A percentile compares a stretch with the other conserved stretches of the same genome.
Evolutionary conservation across 92 coral and sea anemone genomes (phyloP).

Genomic region (Epizoanthus rinbou): DNA sequence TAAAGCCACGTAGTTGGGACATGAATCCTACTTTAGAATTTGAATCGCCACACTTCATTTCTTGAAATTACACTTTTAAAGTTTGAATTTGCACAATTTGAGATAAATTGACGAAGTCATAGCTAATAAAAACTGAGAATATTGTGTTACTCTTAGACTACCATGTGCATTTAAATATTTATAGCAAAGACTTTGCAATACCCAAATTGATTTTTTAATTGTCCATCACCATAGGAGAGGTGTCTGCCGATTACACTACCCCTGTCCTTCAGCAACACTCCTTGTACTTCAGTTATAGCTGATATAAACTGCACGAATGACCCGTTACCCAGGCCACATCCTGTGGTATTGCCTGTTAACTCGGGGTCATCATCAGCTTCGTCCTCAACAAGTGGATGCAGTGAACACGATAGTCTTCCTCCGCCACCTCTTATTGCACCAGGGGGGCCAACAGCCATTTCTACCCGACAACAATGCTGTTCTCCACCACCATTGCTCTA

Average conservation of each 20-base stretch:
- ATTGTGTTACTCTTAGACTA: no score
- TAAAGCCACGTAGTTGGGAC: no score
- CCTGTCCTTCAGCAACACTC: constrained; percentile 61
- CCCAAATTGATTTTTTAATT: neutral
- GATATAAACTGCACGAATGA: constrained; percentile 15
- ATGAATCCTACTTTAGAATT: no score
- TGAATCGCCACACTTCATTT: no score
- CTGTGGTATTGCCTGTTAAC: constrained; percentile 46
- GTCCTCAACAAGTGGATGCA: neutral
- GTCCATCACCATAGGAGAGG: constrained; percentile 45
- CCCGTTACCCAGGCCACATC: constrained; percentile 65
- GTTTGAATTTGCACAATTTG: no score
- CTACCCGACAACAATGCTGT: constrained; percentile 54
- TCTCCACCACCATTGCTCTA: constrained; percentile 85
- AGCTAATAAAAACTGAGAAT: no score
- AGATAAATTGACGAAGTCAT: no score
- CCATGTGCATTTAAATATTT: constrained; percentile 18
- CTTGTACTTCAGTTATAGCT: constrained; percentile 51
- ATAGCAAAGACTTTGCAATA: neutral
- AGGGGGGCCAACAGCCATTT: constrained; percentile 46
- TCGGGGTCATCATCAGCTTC: constrained; percentile 37
- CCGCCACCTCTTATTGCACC: constrained; percentile 50
- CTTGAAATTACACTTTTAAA: no score
- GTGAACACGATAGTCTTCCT: neutral
- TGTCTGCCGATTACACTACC: constrained; percentile 73